Percentiles rank a stretch among this genome's conserved stretches.
Evolutionary conservation across 2,888 invertebrate genomes (phyloP).

Genomic region (Venustoraphidia nigricollis): DNA sequence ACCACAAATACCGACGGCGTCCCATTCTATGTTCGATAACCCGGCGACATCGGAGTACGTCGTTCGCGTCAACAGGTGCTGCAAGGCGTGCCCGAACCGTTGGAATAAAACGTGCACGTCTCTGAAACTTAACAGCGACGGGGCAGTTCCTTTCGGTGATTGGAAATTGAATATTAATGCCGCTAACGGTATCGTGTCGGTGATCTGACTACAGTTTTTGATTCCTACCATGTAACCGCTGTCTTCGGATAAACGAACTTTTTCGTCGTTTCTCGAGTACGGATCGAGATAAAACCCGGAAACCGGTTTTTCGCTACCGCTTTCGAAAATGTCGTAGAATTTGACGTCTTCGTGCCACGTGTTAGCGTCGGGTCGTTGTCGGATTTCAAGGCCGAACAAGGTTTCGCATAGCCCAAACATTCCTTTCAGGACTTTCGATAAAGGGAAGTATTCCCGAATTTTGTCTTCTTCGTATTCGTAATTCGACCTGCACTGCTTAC

Average conservation of each 20-base stretch:
- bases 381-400: slow-evolving; percentile 63
- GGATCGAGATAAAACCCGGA: slow-evolving; percentile 82
- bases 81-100: slow-evolving; percentile 76
- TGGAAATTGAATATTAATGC: slow-evolving; percentile 75
- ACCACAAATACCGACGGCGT: slow-evolving; percentile 71
- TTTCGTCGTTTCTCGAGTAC: slow-evolving; percentile 50
- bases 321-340: slow-evolving; percentile 66
- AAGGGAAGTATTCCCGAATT: slow-evolving; percentile 67
- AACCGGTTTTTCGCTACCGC: slow-evolving; percentile 40
- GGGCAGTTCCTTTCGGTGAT: slow-evolving; percentile 42
- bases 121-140: slow-evolving; percentile 55
- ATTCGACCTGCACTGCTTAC: slow-evolving; percentile 51
- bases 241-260: slow-evolving; percentile 39
- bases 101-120: slow-evolving; percentile 65
- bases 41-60: slow-evolving; percentile 77
- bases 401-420: slow-evolving; percentile 60
- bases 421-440: slow-evolving; percentile 63
- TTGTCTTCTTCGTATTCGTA: slow-evolving; percentile 55
- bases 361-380: slow-evolving; percentile 45
- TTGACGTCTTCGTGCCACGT: slow-evolving; percentile 79
- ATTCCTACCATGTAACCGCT: slow-evolving; percentile 69
- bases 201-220: slow-evolving; percentile 49
- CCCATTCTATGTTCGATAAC: slow-evolving; percentile 82
- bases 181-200: slow-evolving; percentile 53
- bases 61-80: slow-evolving; percentile 69